Evolutionary conservation across 35 echinoderm and acorn worm genomes (phyloP).

Genomic region (Anneissia japonica): DNA sequence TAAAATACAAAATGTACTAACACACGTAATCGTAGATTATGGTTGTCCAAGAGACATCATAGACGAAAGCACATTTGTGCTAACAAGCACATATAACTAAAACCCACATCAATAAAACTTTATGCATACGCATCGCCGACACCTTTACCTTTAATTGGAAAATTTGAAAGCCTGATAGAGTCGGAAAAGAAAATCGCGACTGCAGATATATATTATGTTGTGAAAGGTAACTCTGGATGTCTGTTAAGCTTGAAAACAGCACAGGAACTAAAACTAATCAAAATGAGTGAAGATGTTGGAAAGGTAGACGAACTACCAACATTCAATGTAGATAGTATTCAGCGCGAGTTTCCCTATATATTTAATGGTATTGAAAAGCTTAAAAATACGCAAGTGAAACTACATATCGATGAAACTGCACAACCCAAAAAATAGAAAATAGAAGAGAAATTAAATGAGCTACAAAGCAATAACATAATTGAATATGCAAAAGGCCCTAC

Average conservation of each 20-base stretch:
- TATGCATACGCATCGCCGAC: too few relatives aligned
- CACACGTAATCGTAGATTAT: too few relatives aligned
- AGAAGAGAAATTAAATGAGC: neutral
- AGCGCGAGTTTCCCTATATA: neutral
- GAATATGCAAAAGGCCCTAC: constrained; percentile 39
- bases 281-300: neutral
- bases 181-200: neutral
- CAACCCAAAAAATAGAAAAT: neutral
- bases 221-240: neutral
- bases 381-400: neutral
- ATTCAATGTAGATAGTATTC: too few relatives aligned
- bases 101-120: too few relatives aligned
- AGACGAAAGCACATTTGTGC: too few relatives aligned
- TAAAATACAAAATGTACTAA: too few relatives aligned
- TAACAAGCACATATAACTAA: too few relatives aligned
- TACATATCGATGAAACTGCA: neutral
- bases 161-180: constrained; percentile 9
- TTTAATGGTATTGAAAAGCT: neutral
- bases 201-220: neutral
- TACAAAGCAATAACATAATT: constrained; percentile 38
- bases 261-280: constrained; percentile 18
- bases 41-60: too few relatives aligned
- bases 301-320: neutral
- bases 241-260: constrained; percentile 18
- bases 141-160: neutral